Conservation (phyloP, 1,140 invertebrate species). For the Polypedilum vanderplanki region DNA sequence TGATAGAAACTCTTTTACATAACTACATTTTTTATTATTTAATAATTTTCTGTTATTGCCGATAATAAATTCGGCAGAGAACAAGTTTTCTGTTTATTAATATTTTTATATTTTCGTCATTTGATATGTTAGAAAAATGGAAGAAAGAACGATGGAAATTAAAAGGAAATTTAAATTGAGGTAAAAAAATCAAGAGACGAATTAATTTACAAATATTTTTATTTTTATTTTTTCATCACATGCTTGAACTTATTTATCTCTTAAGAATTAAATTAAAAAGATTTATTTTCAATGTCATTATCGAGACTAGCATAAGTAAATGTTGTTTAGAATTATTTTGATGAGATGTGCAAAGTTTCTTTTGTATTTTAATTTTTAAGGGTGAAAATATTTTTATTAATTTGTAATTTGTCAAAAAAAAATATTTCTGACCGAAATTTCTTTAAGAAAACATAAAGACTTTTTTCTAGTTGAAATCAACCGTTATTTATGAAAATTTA, state of each 20-base stretch:
- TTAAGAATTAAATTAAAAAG: conserved; percentile 5
- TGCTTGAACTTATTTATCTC: background rate
- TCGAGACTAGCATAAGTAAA: too few relatives aligned
- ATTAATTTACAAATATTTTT: conserved; percentile 8
- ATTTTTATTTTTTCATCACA: conserved; percentile 7
- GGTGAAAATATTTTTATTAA: too few relatives aligned
- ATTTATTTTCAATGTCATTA: background rate
- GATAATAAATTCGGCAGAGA: conserved; percentile 2
- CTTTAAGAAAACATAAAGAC: too few relatives aligned
- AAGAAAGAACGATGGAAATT: background rate
- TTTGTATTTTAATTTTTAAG: too few relatives aligned
- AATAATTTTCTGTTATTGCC: background rate
- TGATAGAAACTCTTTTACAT: conserved; percentile 19
- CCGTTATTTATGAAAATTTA: too few relatives aligned
- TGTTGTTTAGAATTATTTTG: too few relatives aligned
- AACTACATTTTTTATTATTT: background rate
- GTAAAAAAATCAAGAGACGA: background rate
- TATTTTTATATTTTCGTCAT: background rate
- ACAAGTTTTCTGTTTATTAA: background rate
- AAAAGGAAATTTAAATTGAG: background rate
- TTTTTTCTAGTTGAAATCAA: too few relatives aligned
- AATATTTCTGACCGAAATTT: too few relatives aligned
- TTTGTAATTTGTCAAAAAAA: too few relatives aligned
- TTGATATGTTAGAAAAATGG: background rate
- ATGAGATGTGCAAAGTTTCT: too few relatives aligned